Percentiles rank a stretch among this genome's conserved stretches.
These are phyloP conservation scores for Andinoacara biseriatus DNA, from an alignment of 2,113 vertebrate species.

Conservation along the genomic window DNA sequence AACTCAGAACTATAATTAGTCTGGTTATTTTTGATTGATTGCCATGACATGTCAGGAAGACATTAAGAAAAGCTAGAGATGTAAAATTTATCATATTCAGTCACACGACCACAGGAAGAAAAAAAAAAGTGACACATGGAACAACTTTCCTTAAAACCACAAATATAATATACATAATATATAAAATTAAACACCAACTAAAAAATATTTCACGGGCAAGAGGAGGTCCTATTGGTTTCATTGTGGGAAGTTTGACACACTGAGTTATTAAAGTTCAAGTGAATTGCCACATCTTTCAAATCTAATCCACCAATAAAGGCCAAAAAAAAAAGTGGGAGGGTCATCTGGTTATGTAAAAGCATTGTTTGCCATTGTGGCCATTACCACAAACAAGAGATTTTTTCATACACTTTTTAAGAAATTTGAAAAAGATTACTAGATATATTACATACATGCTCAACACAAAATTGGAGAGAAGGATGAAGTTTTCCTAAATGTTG, in stretches of 20 bases:
- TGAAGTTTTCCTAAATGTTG: neutral
- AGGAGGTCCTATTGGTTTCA: neutral
- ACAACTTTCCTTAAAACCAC: neutral
- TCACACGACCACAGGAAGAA: neutral
- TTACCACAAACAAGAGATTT: neutral
- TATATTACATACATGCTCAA: too few species aligned
- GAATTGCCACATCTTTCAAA: neutral
- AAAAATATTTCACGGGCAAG: neutral
- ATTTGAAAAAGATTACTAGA: neutral
- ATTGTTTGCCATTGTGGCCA: neutral
- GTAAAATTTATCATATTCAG: neutral
- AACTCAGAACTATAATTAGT: neutral
- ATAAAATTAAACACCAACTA: neutral
- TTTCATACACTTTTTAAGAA: neutral
- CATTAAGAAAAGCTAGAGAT: neutral
- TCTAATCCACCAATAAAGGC: neutral
- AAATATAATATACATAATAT: neutral
- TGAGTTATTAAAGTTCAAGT: constrained; percentile 34
- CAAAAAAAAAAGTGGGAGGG: neutral
- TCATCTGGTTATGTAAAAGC: neutral
- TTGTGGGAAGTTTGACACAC: neutral
- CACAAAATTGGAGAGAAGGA: neutral
- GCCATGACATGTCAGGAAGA: neutral
- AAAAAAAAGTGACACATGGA: neutral
- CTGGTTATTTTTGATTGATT: neutral